Evolutionary conservation across 2,888 invertebrate species (phyloP), one percentile per base, ranked within the genome.

Genomic region (Petrolisthes manimaculis): DNA sequence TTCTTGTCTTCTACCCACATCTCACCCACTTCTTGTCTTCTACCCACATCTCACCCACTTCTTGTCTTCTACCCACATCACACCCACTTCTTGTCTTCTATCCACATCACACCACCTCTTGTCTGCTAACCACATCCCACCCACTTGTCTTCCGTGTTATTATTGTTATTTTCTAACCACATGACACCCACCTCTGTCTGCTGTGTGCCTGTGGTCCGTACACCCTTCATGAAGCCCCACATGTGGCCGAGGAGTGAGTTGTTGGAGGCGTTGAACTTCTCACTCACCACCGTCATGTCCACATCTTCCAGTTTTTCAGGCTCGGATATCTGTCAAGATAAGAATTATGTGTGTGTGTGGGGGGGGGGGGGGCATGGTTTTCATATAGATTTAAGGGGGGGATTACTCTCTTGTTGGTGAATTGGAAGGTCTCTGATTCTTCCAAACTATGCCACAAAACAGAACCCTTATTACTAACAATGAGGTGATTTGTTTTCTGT

Each of bases 211-310:
- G 89, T 87, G 1, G 84, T 78, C 4, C 89, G 75, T 24, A 89
- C 79, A 24, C 89, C 89, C 77, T 87, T 89, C 82, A 89, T 83
- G 75, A 84, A 87, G 1, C 89, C 89, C 87, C 87, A 89, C 24
- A 89, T n/a, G 21, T 89, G 89, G 51, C 87, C 89, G 4, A 87
- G 21, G 3, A 89, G 71, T 6, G 87, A 87, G 71, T 84, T 87
- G 37, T 77, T 87, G 12, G 89, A 85, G 18, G 83, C 71, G 18
- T 84, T 86, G 85, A 89, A 89, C 54, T 89, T 89, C 61, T 89
- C 89, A 61, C 71, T 89, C 21, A 89, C 85, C 5, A 89, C 81
- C 21, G 83, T 84, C 53, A 89, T 77, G 56, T 87, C 87, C 5
- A 89, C 87, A 37, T 82, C 71, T 6, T 89, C 89, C 18, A 89